Evolutionary conservation across 2,888 invertebrate genomes (phyloP).

Genomic region (Ochlodes sylvanus): DNA sequence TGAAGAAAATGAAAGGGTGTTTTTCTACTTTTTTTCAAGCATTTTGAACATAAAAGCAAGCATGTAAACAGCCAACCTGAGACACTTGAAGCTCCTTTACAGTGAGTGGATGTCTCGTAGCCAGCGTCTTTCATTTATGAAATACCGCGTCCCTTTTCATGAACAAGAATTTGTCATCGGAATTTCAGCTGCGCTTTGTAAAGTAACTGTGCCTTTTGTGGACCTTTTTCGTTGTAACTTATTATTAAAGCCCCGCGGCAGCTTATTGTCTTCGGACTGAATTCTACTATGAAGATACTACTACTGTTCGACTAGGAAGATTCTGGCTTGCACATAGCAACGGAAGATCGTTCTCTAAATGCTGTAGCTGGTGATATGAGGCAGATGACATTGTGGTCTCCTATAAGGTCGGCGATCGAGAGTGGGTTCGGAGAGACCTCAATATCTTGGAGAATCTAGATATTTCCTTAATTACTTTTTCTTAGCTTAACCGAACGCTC

Average conservation of each 20-base stretch:
- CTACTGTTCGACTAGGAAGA: no score
- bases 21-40: conserved; percentile 36
- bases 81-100: conserved; percentile 26
- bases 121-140: conserved; percentile 25
- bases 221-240: neutral
- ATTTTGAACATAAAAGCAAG: conserved; percentile 33
- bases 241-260: neutral
- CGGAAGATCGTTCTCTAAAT: no score
- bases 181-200: conserved; percentile 5
- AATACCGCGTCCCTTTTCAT: conserved; percentile 20
- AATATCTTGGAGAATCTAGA: no score
- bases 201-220: neutral
- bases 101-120: conserved; percentile 25
- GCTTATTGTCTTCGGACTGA: no score
- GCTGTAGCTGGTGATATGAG: no score
- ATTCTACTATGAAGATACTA: no score
- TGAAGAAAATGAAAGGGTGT: conserved; percentile 34
- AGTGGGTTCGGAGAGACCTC: no score
- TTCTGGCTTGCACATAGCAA: no score
- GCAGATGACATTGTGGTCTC: no score
- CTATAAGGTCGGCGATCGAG: no score
- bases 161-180: conserved; percentile 20
- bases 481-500: no score
- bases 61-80: conserved; percentile 32
- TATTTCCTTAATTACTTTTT: no score